Base-by-base conservation (phyloP, 1,140 invertebrate genomes). In the Helicoverpa zea region DNA sequence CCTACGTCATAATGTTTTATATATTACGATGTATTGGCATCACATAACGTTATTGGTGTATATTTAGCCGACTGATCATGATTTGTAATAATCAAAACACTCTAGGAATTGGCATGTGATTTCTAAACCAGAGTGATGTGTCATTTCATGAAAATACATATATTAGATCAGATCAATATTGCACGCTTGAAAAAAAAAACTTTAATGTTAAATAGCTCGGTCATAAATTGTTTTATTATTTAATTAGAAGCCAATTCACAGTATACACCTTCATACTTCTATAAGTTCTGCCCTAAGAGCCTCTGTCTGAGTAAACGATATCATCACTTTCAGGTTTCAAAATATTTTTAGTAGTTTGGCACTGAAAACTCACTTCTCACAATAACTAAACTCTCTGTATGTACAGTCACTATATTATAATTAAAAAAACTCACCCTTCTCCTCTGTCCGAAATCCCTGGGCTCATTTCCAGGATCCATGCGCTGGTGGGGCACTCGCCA, bases 401-500 rank as follows among this genome's bases (percentile, higher is more conserved):
- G 23, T 35, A 35, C 1, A 43, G 35, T 43, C 35, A 43, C 35
- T 43, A 9, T 43, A 5, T 43, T 9, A 43, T 5, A 43, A 43
- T 43, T 43, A 61, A 23, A 47, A 49, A 59, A 70, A 54, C 76
- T 72, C 63, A 80, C 88, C 83, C 75, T 79, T 85, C 82, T 85
- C 59, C 83, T 83, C 72, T 86, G 86, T 18, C 87, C 86, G 77
- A 87, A 90, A 63, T 81, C 75, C 75, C 91, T 89, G 29, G 85
- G 79, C 74, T 92, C 92, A 76, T 90, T 89, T 49, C 91, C 92
- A 72, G 94, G 94, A 79, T 95, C 95, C n/a, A 82, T 89, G 10
- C 92, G 88, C 79, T 95, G 95, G 81, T 95, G 92, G 12, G 95
- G 95, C 75, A 96, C 91, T 79, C 95, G 95, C 96, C 96, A 96